phyloP scores from a whole-genome alignment of 2,888 invertebrate genomes.

The Euzophera pinguis region DNA sequence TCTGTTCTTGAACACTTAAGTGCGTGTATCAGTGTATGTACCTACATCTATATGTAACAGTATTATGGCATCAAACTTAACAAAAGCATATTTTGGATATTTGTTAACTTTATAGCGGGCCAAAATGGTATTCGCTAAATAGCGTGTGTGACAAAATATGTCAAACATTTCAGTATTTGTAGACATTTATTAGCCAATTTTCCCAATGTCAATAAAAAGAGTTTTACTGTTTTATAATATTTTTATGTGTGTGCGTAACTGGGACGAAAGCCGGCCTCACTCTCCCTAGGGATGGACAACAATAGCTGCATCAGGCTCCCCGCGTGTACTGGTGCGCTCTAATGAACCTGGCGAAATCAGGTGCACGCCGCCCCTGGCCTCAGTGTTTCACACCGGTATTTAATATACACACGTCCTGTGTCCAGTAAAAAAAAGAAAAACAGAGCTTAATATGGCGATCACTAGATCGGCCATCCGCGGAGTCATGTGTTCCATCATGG shows the following conservation, averaged over 20 bases:
- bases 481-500: slow-evolving; percentile 74
- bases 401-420: slow-evolving; percentile 29
- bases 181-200: background rate
- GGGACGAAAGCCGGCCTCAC: slow-evolving; percentile 57
- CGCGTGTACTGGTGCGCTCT: slow-evolving; percentile 71
- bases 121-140: background rate
- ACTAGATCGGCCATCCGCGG: slow-evolving; percentile 71
- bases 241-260: slow-evolving; percentile 60
- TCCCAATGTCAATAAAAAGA: background rate
- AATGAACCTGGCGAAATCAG: slow-evolving; percentile 61
- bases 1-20: background rate
- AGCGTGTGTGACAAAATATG: background rate
- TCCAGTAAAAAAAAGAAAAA: background rate
- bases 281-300: slow-evolving; percentile 70
- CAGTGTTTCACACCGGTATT: slow-evolving; percentile 53
- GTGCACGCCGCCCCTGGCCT: slow-evolving; percentile 39
- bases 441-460: slow-evolving; percentile 48
- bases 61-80: too few relatives aligned
- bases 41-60: too few relatives aligned
- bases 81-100: too few relatives aligned
- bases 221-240: slow-evolving; percentile 12
- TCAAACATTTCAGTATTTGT: background rate
- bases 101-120: background rate
- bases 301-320: slow-evolving; percentile 69
- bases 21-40: background rate